These are phyloP conservation scores for Crotalus horridus DNA, from an alignment of 2,113 vertebrate genomes.

Conservation along the genomic window DNA sequence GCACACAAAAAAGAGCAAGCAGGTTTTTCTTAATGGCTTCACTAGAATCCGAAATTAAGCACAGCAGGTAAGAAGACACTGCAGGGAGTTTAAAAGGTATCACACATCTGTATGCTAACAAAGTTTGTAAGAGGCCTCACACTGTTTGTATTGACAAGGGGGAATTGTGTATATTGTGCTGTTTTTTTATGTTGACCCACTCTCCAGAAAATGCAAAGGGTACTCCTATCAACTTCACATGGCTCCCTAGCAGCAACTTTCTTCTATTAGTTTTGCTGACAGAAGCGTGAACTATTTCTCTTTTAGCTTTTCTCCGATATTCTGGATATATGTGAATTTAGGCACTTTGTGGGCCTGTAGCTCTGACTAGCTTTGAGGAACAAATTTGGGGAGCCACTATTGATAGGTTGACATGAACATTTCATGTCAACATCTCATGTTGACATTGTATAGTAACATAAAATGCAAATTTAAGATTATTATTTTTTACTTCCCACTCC, in stretches of 20 bases:
- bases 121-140: constrained; percentile 50
- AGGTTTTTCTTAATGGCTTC: constrained; percentile 54
- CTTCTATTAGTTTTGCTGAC: not conserved
- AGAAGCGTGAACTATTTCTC: not conserved
- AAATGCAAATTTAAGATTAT: not conserved
- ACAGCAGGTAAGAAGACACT: constrained; percentile 60
- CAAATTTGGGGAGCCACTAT: not conserved
- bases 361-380: not conserved
- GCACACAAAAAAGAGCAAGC: constrained; percentile 50
- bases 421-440: not conserved
- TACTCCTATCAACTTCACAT: constrained; percentile 6
- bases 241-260: constrained; percentile 3
- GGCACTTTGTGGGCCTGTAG: no score
- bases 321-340: not conserved
- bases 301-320: not conserved
- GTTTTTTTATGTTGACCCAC: constrained; percentile 54
- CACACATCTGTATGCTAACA: constrained; percentile 59
- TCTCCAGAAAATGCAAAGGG: constrained; percentile 45
- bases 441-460: not conserved
- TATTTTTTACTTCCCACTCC: not conserved
- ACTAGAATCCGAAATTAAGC: constrained; percentile 66
- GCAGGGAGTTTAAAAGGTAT: constrained; percentile 58
- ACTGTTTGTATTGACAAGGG: constrained; percentile 59
- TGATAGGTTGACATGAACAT: not conserved
- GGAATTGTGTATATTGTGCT: constrained; percentile 50